Evolutionary conservation across 2,888 invertebrate genomes (phyloP).

Genomic region (Chrysolina haemoptera): DNA sequence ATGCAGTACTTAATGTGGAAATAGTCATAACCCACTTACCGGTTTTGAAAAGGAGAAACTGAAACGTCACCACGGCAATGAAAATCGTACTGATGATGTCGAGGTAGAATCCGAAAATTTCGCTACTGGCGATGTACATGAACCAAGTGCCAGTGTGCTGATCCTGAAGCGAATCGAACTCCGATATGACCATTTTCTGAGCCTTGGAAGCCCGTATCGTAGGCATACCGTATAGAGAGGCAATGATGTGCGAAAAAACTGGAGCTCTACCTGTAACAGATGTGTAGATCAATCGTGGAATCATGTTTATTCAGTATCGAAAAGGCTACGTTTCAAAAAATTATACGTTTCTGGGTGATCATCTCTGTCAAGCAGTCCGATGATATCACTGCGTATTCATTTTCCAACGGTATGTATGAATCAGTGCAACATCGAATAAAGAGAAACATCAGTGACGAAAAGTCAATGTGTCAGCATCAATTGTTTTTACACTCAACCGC

Average conservation of each 20-base stretch:
- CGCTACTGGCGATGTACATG: slow-evolving; percentile 74
- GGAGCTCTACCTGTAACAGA: slow-evolving; percentile 82
- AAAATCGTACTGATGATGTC: slow-evolving; percentile 78
- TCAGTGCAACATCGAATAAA: too few species aligned
- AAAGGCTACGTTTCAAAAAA: too few species aligned
- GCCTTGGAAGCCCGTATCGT: slow-evolving; percentile 88
- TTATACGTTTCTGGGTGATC: too few species aligned
- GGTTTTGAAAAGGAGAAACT: slow-evolving; percentile 75
- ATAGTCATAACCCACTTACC: slow-evolving; percentile 65
- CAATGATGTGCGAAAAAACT: slow-evolving; percentile 92
- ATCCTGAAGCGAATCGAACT: slow-evolving; percentile 83
- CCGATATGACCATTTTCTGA: slow-evolving; percentile 80
- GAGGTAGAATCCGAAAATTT: slow-evolving; percentile 78
- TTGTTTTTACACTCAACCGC: too few species aligned
- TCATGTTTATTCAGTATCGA: too few species aligned
- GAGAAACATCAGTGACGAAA: too few species aligned
- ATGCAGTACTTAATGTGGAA: too few species aligned
- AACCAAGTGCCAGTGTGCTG: slow-evolving; percentile 78
- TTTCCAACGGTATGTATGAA: too few species aligned
- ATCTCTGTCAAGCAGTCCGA: too few species aligned
- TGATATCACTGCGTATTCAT: too few species aligned
- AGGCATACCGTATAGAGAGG: slow-evolving; percentile 87
- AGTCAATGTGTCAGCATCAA: too few species aligned
- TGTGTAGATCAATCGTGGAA: too few species aligned
- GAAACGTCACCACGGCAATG: slow-evolving; percentile 75